These are phyloP conservation scores for Chroicocephalus ridibundus DNA, from an alignment of 2,113 vertebrate species.

Conservation along the genomic window DNA sequence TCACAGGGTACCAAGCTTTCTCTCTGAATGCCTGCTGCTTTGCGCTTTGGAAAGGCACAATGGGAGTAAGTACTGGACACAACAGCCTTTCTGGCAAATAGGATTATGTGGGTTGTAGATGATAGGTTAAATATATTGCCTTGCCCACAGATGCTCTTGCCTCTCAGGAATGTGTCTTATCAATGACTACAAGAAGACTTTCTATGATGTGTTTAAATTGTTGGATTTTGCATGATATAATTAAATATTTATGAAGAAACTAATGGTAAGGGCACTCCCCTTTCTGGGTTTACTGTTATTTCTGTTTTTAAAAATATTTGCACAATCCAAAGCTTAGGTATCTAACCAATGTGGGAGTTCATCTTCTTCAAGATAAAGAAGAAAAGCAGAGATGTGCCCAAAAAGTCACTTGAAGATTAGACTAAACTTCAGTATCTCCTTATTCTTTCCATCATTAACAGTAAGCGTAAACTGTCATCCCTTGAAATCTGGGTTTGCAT, in stretches of 20 bases:
- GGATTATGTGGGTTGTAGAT: not conserved
- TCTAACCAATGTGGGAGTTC: not conserved
- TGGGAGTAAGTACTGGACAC: not conserved
- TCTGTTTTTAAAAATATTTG: not conserved
- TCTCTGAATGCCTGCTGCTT: not conserved
- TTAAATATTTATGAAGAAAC: not conserved
- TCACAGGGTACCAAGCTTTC: not conserved
- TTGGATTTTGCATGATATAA: not conserved
- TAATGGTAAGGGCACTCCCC: not conserved
- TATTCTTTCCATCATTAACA: not conserved
- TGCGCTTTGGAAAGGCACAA: not conserved
- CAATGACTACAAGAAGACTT: not conserved
- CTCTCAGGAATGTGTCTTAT: not conserved
- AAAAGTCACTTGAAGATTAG: not conserved
- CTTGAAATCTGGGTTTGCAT: not conserved
- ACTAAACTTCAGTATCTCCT: not conserved
- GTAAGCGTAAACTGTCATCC: not conserved
- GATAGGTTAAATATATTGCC: not conserved
- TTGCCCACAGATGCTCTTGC: not conserved
- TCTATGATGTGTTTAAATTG: not conserved
- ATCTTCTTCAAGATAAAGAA: not conserved
- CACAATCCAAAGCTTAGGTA: not conserved
- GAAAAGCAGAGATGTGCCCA: not conserved
- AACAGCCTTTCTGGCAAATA: not conserved
- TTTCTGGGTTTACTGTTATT: not conserved